Evolutionary conservation across 2,888 invertebrate genomes (phyloP), one percentile per base, ranked within the genome.

Genomic region (Phyllotreta striolata): DNA sequence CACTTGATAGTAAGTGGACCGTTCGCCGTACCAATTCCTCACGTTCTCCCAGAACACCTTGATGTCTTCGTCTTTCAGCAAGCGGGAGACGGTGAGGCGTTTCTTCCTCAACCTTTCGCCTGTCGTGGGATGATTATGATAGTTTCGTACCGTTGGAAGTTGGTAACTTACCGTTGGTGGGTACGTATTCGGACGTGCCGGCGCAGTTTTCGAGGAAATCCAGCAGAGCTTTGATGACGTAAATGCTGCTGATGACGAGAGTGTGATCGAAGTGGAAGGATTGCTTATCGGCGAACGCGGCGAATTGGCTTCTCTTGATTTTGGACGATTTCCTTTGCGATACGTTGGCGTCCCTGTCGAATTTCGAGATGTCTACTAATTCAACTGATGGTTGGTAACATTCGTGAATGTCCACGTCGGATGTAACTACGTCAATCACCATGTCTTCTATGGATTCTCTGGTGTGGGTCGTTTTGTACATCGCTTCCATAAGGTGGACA

Each of bases 31-130:
- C 5, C 88, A 78, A 44, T 83, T 82, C 63, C 83, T 82, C 80
- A 89, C 91, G 66, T 86, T 84, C 7, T 82, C 77, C 93, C 93
- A 93, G 78, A 87, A 93, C 0, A 81, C 78, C 6, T 82, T 83
- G 24, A 92, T 87, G 72, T 89, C 88, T 24, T 85, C 80, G 0
- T 80, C 72, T 4, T 79, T 79, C 51, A 89, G 73, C 67, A 82
- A 82, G 35, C 89, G 82, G 0, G 88, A 87, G 1, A 87, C 81
- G 0, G 87, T 86, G 5, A 72, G 72, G 47, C 80, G 79, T 54
- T 67, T 77, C 13, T 73, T 73, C 7, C 74, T 67, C 37, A 80
- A 64, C 67, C 72, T 82, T 74, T 79, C 84, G 76, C 73, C 59
- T 59, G 47, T 44, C 38, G 12, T 35, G 3, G 1, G 12, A 6